Base-by-base conservation (phyloP, 2,113 vertebrate genomes). In the Phalacrocorax aristotelis region DNA sequence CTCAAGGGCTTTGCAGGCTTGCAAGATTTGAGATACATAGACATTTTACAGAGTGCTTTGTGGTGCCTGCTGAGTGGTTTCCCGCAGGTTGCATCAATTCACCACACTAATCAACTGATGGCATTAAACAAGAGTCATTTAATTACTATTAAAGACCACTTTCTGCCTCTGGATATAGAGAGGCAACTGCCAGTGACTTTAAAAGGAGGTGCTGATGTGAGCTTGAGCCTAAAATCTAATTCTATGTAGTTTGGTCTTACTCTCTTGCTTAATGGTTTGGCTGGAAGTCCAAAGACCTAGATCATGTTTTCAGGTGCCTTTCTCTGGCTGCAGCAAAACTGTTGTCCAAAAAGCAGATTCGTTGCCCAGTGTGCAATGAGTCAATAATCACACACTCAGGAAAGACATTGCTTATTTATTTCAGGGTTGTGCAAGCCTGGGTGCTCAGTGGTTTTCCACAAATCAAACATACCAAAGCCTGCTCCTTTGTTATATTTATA, bases 51-150 rank as follows among this genome's bases (percentile, higher is more conserved):
- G 25, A 89, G 26, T 40, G 51, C n/a, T 66, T 80, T 88, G 71
- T 70, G 64, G 44, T 71, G 36, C 34, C 54, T 87, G 34, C 57
- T 92, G 58, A 82, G 92, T 38, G 32, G 38, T 94, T 95, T 96
- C 83, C 70, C 4, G 5, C 62, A 68, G 34, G 32, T 64, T 90
- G 57, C 72, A 83, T 91, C 72, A 94, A 90, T 95, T 87, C 85
- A 92, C 78, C 61, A 58, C 52, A 78, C 60, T 79, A 81, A 95
- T 92, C 51, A 90, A 83, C 54, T n/a, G 65, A 90, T 48, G 40
- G 38, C 52, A 88, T 79, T 29, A 84, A 94, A 71, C 42, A 83
- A 83, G 25, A 96, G 48, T 71, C 15, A 89, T 89, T 95, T 95
- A 92, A 95, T 91, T 94, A 74, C 60, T 87, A 9, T 83, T 88